Base-by-base conservation (phyloP, 2,113 vertebrate species). In the Perccottus glenii region DNA sequence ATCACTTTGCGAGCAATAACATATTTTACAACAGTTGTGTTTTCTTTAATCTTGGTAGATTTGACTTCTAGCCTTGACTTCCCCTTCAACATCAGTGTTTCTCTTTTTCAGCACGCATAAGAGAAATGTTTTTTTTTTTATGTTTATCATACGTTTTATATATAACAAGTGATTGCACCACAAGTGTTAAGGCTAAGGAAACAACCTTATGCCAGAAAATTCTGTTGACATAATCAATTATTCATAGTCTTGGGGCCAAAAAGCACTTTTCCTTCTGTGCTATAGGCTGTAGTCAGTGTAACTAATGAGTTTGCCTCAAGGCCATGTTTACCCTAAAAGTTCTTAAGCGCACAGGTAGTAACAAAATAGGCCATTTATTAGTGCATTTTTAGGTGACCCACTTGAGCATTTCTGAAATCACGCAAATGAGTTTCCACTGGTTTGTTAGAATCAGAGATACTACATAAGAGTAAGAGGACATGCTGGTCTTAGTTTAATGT, bases 291-390 rank as follows among this genome's bases (percentile, higher is more conserved):
- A 36, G 71, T 59, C 46, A 56, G 12, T 44, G 9, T 80, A 59
- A 82, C 70, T 70, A 73, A 78, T 75, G 67, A 76, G 65, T 76
- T 68, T 68, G 68, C 76, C 71, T 78, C 48, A 51, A 71, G 76
- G 67, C 62, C 38, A 52, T 6, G 11, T 82, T 78, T 68, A 75
- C 75, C 55, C 61, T 60, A 46, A 44, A 68, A 64, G 44, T 81
- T 51, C 43, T 73, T 49, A 57, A 55, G 59, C 35, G 56, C 61
- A 58, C 56, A 58, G 56, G 56, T 58, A 74, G 53, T 48, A 57
- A 42, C 65, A 64, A 71, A 60, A 74, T 64, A 67, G 67, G 59
- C 64, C 27, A 71, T 80, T 81, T 73, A 47, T 77, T 64, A 59
- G 6, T 60, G 15, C 16, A 43, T 63, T 75, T 64, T 65, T 3